These are phyloP conservation scores for Azemiops feae DNA, from an alignment of 2,113 vertebrate genomes.

Conservation along the genomic window DNA sequence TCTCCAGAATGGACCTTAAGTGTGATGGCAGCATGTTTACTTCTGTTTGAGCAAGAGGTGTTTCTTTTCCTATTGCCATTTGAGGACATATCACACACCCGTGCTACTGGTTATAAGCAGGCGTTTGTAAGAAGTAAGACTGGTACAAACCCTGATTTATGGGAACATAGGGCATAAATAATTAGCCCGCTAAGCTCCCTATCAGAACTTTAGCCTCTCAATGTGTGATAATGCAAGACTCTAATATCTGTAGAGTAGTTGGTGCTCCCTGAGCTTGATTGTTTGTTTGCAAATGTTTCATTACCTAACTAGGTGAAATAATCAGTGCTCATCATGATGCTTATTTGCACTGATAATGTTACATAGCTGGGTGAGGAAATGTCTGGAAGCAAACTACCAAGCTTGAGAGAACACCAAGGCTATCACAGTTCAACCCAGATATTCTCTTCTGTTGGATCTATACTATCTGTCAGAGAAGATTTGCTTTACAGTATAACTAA, in stretches of 20 bases:
- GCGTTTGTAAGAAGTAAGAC: background rate
- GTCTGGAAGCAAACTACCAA: no score
- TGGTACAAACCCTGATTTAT: background rate
- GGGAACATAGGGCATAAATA: constrained; percentile 20
- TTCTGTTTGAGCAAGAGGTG: background rate
- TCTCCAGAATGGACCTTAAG: background rate
- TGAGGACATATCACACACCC: background rate
- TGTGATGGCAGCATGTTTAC: background rate
- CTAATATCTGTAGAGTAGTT: background rate
- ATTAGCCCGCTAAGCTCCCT: background rate
- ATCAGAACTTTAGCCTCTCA: constrained; percentile 20
- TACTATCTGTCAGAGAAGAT: constrained; percentile 35
- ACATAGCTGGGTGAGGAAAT: no score
- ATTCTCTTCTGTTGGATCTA: background rate
- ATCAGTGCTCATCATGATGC: no score
- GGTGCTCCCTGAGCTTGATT: background rate
- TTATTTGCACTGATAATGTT: no score
- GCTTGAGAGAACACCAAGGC: no score
- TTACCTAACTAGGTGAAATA: no score
- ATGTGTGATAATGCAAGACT: background rate
- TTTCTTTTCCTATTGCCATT: background rate
- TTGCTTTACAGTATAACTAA: constrained; percentile 61
- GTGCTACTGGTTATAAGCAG: background rate
- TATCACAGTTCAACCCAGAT: no score
- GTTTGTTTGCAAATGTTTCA: no score